These are phyloP conservation scores for Synanthedon vespiformis DNA, from an alignment of 2,888 invertebrate species.

Conservation along the genomic window DNA sequence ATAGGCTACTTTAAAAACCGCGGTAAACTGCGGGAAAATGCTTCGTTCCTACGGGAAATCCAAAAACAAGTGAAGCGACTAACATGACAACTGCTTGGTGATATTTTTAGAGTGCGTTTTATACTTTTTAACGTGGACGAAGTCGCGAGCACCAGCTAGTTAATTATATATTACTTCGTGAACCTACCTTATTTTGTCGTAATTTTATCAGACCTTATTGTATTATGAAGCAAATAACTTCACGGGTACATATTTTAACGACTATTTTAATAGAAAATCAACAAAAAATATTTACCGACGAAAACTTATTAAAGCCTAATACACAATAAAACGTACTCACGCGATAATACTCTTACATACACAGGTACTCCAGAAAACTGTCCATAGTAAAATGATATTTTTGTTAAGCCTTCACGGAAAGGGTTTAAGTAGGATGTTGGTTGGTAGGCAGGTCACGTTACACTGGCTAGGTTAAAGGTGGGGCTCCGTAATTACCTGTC, in stretches of 20 bases:
- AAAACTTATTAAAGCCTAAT: conserved; percentile 15
- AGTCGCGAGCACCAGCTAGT: too few relatives aligned
- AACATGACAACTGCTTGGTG: too few relatives aligned
- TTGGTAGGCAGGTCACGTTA: neutral
- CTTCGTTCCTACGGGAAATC: too few relatives aligned
- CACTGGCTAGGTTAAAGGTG: conserved; percentile 2
- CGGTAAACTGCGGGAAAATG: too few relatives aligned
- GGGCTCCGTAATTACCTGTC: conserved; percentile 16
- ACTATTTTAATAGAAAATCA: neutral
- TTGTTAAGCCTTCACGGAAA: neutral
- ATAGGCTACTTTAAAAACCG: too few relatives aligned
- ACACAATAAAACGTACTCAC: conserved; percentile 14
- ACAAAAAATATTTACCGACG: conserved; percentile 6
- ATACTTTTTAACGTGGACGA: too few relatives aligned
- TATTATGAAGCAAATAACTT: too few relatives aligned
- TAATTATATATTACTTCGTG: too few relatives aligned
- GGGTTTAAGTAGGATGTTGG: neutral
- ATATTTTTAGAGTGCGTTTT: too few relatives aligned
- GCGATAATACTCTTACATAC: conserved; percentile 10
- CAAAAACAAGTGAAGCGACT: too few relatives aligned
- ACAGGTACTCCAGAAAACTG: conserved; percentile 7
- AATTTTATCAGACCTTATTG: too few relatives aligned
- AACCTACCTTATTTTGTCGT: too few relatives aligned
- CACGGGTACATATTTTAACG: neutral
- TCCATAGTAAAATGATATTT: neutral